phyloP scores from a whole-genome alignment of 35 echinoderm and acorn worm genomes.

The Apostichopus parvimensis region DNA sequence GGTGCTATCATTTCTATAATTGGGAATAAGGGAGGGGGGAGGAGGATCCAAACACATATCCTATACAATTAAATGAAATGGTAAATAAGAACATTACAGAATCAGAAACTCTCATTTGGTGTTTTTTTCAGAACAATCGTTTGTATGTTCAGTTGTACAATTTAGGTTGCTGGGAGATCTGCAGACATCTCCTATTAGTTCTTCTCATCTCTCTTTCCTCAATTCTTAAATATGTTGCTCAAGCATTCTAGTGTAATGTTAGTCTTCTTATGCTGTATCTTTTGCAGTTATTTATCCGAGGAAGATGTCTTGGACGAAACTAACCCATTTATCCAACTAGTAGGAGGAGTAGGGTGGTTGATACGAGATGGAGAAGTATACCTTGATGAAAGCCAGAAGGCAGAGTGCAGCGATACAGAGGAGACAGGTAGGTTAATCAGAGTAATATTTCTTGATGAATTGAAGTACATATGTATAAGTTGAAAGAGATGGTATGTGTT shows the following conservation, averaged over 20 bases:
- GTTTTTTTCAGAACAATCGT: no score
- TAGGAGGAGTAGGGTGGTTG: conserved; percentile 95
- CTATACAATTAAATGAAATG: no score
- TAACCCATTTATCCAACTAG: conserved; percentile 92
- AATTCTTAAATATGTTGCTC: no score
- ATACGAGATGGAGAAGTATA: conserved; percentile 91
- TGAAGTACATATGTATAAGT: no score
- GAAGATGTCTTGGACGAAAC: conserved; percentile 69
- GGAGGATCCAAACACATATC: not conserved
- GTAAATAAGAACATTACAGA: not conserved
- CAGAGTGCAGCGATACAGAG: conserved; percentile 88
- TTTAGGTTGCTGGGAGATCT: not conserved
- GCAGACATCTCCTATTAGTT: no score
- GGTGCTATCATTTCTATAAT: conserved; percentile 8
- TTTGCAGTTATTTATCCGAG: conserved; percentile 83
- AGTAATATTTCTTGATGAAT: no score
- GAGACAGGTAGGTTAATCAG: conserved; percentile 73
- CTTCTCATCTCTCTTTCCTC: no score
- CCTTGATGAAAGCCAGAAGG: conserved; percentile 78
- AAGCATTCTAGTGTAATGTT: no score
- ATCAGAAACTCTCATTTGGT: no score
- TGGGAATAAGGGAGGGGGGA: not conserved
- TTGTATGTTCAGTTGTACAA: not conserved
- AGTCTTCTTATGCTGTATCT: not conserved
- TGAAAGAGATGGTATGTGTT: no score